A percentile compares a stretch with the other conserved stretches of the same genome.
Evolutionary conservation across 1,140 invertebrate genomes (phyloP).

Genomic region (Phortica variegata): DNA sequence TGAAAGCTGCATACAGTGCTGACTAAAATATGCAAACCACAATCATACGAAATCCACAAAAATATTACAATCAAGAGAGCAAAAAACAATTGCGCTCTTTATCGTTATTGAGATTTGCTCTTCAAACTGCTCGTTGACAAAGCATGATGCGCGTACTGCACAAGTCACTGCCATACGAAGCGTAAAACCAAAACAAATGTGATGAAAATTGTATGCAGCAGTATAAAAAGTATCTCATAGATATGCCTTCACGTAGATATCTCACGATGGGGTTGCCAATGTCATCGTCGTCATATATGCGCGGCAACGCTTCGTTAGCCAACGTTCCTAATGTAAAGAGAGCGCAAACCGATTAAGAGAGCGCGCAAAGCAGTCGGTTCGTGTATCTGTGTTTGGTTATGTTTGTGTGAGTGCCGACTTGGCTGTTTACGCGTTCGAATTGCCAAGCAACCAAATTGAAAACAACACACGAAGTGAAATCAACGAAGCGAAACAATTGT

Average conservation of each 20-base stretch:
- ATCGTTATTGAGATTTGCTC: background rate
- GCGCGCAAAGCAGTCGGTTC: no score
- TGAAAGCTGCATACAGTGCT: no score
- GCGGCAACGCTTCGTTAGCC: slow-evolving; percentile 37
- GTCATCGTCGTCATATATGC: slow-evolving; percentile 15
- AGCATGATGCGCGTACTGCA: background rate
- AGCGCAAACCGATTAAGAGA: slow-evolving; percentile 9
- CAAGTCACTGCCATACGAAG: slow-evolving; percentile 22
- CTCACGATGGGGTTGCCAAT: no score
- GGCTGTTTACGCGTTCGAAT: no score
- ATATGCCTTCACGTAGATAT: no score
- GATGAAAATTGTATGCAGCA: slow-evolving; percentile 31
- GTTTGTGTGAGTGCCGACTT: no score
- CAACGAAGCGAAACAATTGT: background rate
- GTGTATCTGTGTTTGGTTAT: no score
- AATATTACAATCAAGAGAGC: slow-evolving; percentile 32
- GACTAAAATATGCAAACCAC: background rate
- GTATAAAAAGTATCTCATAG: no score
- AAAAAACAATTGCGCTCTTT: background rate
- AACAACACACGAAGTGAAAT: background rate
- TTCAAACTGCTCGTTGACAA: no score
- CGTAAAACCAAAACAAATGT: slow-evolving; percentile 50
- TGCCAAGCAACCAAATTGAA: slow-evolving; percentile 35
- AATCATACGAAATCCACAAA: slow-evolving; percentile 7
- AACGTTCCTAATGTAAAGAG: no score